phyloP scores from a whole-genome alignment of 1,140 invertebrate species.

The Ptiloglossa arizonensis region DNA sequence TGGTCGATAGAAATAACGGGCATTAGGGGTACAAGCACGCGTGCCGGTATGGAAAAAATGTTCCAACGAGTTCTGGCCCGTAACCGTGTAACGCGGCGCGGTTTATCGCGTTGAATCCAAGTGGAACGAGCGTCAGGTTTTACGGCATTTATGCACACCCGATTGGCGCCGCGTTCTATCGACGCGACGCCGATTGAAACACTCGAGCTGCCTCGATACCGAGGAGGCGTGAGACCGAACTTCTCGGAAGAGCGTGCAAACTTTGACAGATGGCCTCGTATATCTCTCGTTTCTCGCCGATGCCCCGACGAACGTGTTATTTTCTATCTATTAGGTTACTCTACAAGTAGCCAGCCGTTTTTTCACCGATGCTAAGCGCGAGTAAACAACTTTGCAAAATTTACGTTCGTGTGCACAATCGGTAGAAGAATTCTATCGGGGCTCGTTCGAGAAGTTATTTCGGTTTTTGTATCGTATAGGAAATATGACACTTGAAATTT shows the following conservation, averaged over 20 bases:
- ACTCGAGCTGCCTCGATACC: slow-evolving; percentile 45
- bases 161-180: slow-evolving; percentile 58
- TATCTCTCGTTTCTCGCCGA: slow-evolving; percentile 18
- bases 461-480: no score
- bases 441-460: no score
- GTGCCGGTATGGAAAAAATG: neutral
- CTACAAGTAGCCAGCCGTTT: neutral
- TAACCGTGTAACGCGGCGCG: neutral
- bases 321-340: slow-evolving; percentile 1
- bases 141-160: slow-evolving; percentile 37
- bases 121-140: slow-evolving; percentile 28
- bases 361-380: neutral
- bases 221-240: slow-evolving; percentile 49
- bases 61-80: slow-evolving; percentile 6
- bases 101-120: slow-evolving; percentile 24
- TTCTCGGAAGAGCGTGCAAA: slow-evolving; percentile 63
- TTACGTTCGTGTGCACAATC: no score
- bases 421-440: no score
- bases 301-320: slow-evolving; percentile 30
- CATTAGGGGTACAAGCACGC: no score
- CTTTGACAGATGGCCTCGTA: slow-evolving; percentile 64
- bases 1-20: no score
- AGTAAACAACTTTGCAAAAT: neutral
- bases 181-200: slow-evolving; percentile 57
- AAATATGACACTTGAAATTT: no score